phyloP scores from a whole-genome alignment of 2,797 vertebrate species.

The Salmo trutta region DNA sequence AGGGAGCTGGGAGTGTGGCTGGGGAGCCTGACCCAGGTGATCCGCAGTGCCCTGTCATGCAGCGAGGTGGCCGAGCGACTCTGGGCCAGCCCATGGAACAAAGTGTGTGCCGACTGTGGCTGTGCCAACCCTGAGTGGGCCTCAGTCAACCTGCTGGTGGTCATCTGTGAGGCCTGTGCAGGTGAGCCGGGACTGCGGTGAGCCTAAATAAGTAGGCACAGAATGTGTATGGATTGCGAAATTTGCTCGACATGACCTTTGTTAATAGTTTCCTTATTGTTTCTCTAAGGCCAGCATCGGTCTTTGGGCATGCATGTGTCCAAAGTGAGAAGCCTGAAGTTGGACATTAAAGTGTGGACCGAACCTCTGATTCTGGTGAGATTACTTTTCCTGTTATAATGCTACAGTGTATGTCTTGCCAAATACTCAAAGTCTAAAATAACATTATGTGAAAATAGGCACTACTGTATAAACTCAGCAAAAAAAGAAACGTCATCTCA shows the following conservation, averaged over 20 bases:
- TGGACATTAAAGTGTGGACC: slow-evolving; percentile 80
- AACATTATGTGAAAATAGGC: background rate
- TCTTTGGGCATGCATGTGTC: slow-evolving; percentile 66
- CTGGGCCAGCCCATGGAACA: slow-evolving; percentile 74
- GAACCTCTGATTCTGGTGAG: slow-evolving; percentile 75
- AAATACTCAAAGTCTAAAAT: background rate
- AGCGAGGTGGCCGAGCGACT: slow-evolving; percentile 71
- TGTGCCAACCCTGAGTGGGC: slow-evolving; percentile 76
- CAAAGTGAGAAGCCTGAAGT: slow-evolving; percentile 75
- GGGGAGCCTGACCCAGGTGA: slow-evolving; percentile 59
- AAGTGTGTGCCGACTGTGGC: slow-evolving; percentile 74
- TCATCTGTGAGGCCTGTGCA: slow-evolving; percentile 77
- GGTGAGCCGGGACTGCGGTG: slow-evolving; percentile 39
- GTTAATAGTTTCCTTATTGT: background rate
- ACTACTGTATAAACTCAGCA: background rate
- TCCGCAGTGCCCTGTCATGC: slow-evolving; percentile 71
- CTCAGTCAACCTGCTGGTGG: slow-evolving; percentile 75
- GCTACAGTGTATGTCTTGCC: background rate
- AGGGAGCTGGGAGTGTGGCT: slow-evolving; percentile 68
- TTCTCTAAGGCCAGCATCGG: slow-evolving; percentile 66
- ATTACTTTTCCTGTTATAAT: background rate
- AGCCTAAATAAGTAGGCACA: background rate
- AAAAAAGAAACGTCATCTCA: too few species aligned
- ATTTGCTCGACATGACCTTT: background rate
- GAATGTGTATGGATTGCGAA: background rate